These are phyloP conservation scores for Limnodromus scolopaceus DNA, from an alignment of 2,797 vertebrate species.

Conservation along the genomic window DNA sequence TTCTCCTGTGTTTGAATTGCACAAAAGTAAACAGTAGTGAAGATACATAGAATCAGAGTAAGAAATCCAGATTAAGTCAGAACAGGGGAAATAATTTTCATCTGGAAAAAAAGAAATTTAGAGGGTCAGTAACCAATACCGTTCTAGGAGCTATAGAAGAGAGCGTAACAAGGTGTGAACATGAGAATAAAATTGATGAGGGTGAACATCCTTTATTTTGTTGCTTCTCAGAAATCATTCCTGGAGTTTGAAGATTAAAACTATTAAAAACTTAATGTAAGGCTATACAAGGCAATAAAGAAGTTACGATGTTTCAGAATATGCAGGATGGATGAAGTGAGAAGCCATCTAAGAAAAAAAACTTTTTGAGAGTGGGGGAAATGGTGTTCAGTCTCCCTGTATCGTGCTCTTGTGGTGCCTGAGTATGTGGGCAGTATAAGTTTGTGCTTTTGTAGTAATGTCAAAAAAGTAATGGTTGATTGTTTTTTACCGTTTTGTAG, in stretches of 20 bases:
- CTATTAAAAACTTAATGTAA: neutral
- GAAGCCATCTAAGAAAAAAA: neutral
- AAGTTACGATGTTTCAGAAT: neutral
- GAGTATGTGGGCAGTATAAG: neutral
- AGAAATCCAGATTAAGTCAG: neutral
- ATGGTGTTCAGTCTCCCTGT: neutral
- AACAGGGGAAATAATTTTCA: neutral
- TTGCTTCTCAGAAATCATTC: neutral
- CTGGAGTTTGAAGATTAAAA: neutral
- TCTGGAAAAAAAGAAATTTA: neutral
- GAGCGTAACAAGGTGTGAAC: neutral
- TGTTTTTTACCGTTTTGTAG: neutral
- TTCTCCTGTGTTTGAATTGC: neutral
- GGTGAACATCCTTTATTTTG: neutral
- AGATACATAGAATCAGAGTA: neutral
- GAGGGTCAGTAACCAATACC: fast-evolving
- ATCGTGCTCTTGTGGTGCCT: fast-evolving
- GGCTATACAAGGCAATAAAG: neutral
- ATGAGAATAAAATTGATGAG: neutral
- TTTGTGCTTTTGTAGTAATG: neutral
- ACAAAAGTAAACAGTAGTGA: neutral
- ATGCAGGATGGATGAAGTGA: neutral
- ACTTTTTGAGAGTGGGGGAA: no score
- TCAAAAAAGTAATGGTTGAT: neutral
- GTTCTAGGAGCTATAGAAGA: neutral